Conservation (phyloP, 2,888 invertebrate genomes). For the Drosophila subsilvestris region DNA sequence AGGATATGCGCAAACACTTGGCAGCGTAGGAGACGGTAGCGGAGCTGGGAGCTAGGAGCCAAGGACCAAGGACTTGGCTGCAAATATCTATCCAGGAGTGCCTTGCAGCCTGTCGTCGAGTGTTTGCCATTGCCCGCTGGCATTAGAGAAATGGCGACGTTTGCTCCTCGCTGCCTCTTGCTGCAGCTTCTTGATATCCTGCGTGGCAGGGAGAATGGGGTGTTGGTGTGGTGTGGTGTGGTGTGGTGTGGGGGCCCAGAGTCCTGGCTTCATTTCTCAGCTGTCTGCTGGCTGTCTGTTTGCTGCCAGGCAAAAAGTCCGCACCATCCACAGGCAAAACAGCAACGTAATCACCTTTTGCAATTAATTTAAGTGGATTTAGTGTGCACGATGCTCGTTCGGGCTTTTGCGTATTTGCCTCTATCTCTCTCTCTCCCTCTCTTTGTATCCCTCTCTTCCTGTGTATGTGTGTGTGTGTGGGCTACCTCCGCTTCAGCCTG, state of each 20-base stretch:
- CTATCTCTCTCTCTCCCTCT: background rate
- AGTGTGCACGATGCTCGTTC: conserved; percentile 58
- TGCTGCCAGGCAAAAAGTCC: conserved; percentile 58
- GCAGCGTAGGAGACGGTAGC: conserved; percentile 9
- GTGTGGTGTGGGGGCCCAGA: background rate
- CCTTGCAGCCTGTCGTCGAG: conserved; percentile 58
- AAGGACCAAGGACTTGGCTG: conserved; percentile 46
- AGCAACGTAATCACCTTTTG: conserved; percentile 82
- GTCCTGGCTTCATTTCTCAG: conserved; percentile 70
- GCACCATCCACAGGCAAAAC: conserved; percentile 65
- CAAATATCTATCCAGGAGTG: conserved; percentile 35
- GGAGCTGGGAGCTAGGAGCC: conserved; percentile 2
- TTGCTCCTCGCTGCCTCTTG: conserved; percentile 43
- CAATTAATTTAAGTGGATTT: conserved; percentile 83
- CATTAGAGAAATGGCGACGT: conserved; percentile 50
- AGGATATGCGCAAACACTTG: conserved; percentile 62
- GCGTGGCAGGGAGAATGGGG: conserved; percentile 7
- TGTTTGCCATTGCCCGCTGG: conserved; percentile 64
- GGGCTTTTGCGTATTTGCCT: conserved; percentile 70
- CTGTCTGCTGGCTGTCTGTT: conserved; percentile 71
- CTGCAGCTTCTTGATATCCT: conserved; percentile 74
- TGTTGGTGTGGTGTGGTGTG: background rate
- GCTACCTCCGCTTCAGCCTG: background rate
- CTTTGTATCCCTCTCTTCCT: background rate
- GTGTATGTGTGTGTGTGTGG: background rate